Evolutionary conservation across 2,888 invertebrate species (phyloP), one percentile per base, ranked within the genome.

Genomic region (Drosophila meridionalis): DNA sequence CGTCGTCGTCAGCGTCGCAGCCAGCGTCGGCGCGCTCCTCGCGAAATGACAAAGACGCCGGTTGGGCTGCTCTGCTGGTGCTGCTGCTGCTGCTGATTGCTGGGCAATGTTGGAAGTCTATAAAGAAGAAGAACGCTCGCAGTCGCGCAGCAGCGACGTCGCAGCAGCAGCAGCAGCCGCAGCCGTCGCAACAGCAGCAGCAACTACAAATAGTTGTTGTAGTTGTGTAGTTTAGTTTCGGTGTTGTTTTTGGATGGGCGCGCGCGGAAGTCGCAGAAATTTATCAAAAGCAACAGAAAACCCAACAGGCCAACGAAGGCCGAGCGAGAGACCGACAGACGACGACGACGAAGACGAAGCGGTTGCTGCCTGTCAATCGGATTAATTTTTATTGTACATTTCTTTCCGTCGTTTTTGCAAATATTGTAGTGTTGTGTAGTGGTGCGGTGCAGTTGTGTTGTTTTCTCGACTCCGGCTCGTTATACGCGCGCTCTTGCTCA

Each of bases 41-140:
- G 79, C 81, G 84, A 88, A 84, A 79, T 88, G 77, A 83, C 84
- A 83, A 88, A 85, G 84, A 88, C 84, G 89, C 84, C 84, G 84
- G 84, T 79, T 88, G 71, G 75, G 58, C 30, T 71, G 69, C 83
- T 55, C 73, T 73, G 76, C 66, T 55, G 62, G 69, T 72, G 78
- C 73, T 69, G 73, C 40, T 40, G 6, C 66, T 58, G 53, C 64
- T 52, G 53, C n/a, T 53, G 66, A 26, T 48, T 57, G 77, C 79
- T 72, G 64, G 64, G 72, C 61, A 76, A 69, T 69, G 76, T 76
- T 69, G 79, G 60, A 72, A 66, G 50, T 78, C 50, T 75, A 58
- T 59, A 45, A 80, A 78, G 78, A 79, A 73, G 79, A 69, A 81
- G 78, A 78, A 63, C 34, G 53, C 11, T 57, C 40, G n/a, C 40